Evolutionary conservation across 2,888 invertebrate genomes (phyloP).

Genomic region (Sicus ferrugineus): DNA sequence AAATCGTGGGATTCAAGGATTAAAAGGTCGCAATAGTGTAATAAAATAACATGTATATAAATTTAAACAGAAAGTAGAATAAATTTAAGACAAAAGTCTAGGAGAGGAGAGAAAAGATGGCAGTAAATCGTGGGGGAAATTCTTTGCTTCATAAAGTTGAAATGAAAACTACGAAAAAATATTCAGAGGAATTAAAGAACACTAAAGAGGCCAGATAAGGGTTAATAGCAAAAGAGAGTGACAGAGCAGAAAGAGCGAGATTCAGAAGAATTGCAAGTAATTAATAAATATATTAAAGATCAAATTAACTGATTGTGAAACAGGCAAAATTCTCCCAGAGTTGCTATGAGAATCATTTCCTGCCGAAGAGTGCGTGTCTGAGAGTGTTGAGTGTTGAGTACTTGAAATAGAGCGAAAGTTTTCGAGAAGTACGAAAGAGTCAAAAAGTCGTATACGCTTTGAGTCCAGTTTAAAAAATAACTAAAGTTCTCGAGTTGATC

Average conservation of each 20-base stretch:
- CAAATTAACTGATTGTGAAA: neutral
- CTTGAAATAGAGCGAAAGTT: neutral
- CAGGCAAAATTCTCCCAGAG: slow-evolving; percentile 6
- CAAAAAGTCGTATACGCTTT: slow-evolving; percentile 40
- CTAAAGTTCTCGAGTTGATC: slow-evolving; percentile 37
- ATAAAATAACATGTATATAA: slow-evolving; percentile 34
- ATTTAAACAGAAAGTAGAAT: neutral
- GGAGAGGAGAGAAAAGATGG: neutral
- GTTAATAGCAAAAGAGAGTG: too few species aligned
- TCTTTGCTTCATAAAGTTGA: too few species aligned
- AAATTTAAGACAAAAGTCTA: too few species aligned
- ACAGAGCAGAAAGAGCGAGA: too few species aligned
- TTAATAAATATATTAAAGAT: slow-evolving; percentile 9
- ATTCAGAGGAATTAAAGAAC: too few species aligned
- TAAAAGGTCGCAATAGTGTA: slow-evolving; percentile 1
- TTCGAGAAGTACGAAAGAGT: slow-evolving; percentile 12
- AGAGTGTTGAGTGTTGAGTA: neutral
- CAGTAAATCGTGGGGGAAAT: too few species aligned
- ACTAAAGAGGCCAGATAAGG: too few species aligned
- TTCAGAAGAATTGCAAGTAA: neutral
- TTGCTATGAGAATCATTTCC: slow-evolving; percentile 16
- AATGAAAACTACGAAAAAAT: slow-evolving; percentile 3
- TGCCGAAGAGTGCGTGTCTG: slow-evolving; percentile 22
- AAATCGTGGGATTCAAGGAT: slow-evolving; percentile 21
- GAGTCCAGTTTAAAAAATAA: slow-evolving; percentile 44